These are phyloP conservation scores for Seriola rivoliana DNA, from an alignment of 2,113 vertebrate genomes.

Conservation along the genomic window DNA sequence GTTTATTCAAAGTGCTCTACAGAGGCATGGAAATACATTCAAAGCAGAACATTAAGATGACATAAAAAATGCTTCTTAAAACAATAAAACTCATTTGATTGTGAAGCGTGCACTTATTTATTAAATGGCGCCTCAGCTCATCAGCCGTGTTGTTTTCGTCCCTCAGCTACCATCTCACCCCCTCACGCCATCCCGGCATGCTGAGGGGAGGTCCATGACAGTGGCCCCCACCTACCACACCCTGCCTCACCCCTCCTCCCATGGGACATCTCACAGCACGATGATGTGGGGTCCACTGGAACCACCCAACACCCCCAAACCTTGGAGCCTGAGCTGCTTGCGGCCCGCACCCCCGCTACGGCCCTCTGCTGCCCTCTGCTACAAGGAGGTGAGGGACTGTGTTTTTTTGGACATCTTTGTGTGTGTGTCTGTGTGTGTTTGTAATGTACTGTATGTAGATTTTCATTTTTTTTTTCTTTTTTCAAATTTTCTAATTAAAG, in stretches of 20 bases:
- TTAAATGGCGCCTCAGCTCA: no score
- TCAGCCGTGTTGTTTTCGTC: background rate
- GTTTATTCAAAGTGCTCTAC: no score
- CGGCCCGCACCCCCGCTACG: constrained; percentile 93
- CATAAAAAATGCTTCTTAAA: no score
- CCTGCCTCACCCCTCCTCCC: constrained; percentile 95
- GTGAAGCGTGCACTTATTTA: no score
- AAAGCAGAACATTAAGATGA: no score
- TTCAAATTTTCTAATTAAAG: constrained; percentile 70
- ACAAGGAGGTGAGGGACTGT: constrained; percentile 92
- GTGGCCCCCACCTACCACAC: constrained; percentile 97
- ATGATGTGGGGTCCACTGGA: constrained; percentile 98
- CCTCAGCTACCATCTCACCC: constrained; percentile 95
- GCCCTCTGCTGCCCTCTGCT: constrained; percentile 97
- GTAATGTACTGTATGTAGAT: background rate
- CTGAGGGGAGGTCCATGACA: constrained; percentile 91
- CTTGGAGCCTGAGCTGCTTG: constrained; percentile 98
- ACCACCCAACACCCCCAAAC: constrained; percentile 96
- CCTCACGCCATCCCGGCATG: constrained; percentile 94
- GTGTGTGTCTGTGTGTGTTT: background rate
- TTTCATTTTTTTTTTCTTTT: background rate
- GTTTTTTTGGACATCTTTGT: background rate
- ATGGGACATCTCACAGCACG: constrained; percentile 92
- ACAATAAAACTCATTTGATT: no score
- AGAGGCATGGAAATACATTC: no score